These are phyloP conservation scores for Vulpes vulpes DNA, from an alignment of 2,113 vertebrate species.

Conservation along the genomic window DNA sequence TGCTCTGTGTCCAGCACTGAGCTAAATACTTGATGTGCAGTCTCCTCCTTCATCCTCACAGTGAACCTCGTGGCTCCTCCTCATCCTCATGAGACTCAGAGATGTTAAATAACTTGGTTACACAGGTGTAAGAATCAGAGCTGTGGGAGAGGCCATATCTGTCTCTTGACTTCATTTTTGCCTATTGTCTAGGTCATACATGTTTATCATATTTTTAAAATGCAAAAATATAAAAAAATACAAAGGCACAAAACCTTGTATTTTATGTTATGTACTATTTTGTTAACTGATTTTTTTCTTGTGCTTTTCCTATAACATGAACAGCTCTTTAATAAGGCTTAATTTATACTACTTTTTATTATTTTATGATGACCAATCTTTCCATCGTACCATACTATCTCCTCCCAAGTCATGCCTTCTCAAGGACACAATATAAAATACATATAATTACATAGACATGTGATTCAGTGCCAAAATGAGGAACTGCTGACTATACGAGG, in stretches of 20 bases:
- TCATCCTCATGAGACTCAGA: slow-evolving; percentile 38
- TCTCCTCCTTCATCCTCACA: not conserved
- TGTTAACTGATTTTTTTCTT: slow-evolving; percentile 8
- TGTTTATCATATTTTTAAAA: slow-evolving; percentile 29
- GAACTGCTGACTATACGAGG: not conserved
- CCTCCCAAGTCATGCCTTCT: not conserved
- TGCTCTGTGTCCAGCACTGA: not conserved
- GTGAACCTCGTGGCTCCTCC: not conserved
- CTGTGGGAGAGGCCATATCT: not conserved
- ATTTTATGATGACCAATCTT: not conserved
- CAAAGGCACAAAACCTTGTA: not conserved
- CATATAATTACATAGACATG: not conserved
- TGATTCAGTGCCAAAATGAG: not conserved
- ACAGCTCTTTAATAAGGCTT: not conserved
- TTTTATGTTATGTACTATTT: slow-evolving; percentile 19
- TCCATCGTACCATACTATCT: not conserved
- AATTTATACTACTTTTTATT: slow-evolving; percentile 43
- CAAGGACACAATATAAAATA: not conserved
- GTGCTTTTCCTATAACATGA: not conserved
- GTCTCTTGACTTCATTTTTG: not conserved
- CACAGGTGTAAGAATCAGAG: not conserved
- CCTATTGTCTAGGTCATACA: not conserved
- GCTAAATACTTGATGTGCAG: not conserved
- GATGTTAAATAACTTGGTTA: slow-evolving; percentile 3
- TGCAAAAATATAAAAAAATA: not conserved